Conservation (phyloP, 2,888 invertebrate species). For the Busseola fusca region DNA sequence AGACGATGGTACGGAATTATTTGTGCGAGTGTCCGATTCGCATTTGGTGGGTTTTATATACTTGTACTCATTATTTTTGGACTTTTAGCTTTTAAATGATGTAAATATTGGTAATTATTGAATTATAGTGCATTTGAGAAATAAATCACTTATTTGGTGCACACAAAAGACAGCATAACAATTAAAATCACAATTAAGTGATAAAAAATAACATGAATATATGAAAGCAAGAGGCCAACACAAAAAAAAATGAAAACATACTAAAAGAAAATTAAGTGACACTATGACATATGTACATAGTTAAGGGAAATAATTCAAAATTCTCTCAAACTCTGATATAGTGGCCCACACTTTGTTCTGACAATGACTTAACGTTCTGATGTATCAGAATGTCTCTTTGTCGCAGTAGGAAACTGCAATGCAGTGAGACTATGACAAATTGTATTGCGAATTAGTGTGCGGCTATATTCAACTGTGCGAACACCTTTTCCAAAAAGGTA, state of each 20-base stretch:
- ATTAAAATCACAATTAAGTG: no score
- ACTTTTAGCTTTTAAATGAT: background rate
- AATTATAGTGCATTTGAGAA: no score
- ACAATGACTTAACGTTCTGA: conserved; percentile 65
- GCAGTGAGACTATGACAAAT: conserved; percentile 67
- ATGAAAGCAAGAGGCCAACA: no score
- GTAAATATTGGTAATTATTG: background rate
- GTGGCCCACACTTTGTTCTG: conserved; percentile 54
- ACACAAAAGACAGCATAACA: no score
- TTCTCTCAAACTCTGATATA: conserved; percentile 29
- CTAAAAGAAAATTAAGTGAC: no score
- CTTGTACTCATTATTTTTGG: background rate
- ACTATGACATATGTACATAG: background rate
- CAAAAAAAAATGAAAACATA: no score
- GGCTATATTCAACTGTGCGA: conserved; percentile 32
- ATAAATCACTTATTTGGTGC: no score
- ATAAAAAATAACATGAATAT: no score
- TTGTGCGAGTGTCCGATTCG: no score
- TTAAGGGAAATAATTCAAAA: background rate
- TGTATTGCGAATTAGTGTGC: conserved; percentile 56
- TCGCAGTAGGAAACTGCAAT: conserved; percentile 69
- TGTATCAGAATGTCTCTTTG: conserved; percentile 68
- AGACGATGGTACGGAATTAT: no score
- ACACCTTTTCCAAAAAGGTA: conserved; percentile 32
- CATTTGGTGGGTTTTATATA: background rate